Evolutionary conservation across 2,113 vertebrate species (phyloP).

Genomic region (Naja naja): DNA sequence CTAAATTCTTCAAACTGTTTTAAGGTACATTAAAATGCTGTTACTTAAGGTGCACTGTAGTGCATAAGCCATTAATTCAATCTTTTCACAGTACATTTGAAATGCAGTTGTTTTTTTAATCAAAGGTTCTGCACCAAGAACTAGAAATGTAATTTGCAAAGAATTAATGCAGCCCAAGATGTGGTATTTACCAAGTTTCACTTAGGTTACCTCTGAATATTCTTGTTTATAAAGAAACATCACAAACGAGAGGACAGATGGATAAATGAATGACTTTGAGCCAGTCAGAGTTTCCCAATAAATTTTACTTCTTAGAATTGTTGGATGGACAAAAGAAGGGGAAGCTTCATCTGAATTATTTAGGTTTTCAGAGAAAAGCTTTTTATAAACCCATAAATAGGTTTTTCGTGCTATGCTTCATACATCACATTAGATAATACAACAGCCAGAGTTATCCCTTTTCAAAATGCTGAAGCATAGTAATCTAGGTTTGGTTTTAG

Average conservation of each 20-base stretch:
- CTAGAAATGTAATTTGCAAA: not conserved
- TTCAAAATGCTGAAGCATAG: not conserved
- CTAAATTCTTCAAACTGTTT: constrained; percentile 15
- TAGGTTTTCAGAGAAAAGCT: not conserved
- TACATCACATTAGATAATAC: not conserved
- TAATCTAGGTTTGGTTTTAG: not conserved
- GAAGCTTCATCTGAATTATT: not conserved
- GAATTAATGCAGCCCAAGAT: not conserved
- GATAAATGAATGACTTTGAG: not conserved
- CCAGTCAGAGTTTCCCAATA: not conserved
- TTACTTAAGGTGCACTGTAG: not conserved
- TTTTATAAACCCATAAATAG: not conserved
- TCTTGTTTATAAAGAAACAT: not conserved
- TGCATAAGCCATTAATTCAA: constrained; percentile 1
- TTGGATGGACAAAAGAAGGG: not conserved
- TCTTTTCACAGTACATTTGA: constrained; percentile 21
- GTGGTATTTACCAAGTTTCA: not conserved
- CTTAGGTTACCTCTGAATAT: not conserved
- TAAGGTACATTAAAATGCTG: not conserved
- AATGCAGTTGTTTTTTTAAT: constrained; percentile 1
- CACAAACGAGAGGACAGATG: not conserved
- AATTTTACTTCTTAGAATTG: not conserved
- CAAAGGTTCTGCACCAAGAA: constrained; percentile 8
- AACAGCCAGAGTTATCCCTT: not conserved
- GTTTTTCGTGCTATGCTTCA: not conserved